Percentiles rank a stretch among this genome's conserved stretches.
Conservation (phyloP, 2,888 invertebrate genomes). For the Lamproptera curius region DNA sequence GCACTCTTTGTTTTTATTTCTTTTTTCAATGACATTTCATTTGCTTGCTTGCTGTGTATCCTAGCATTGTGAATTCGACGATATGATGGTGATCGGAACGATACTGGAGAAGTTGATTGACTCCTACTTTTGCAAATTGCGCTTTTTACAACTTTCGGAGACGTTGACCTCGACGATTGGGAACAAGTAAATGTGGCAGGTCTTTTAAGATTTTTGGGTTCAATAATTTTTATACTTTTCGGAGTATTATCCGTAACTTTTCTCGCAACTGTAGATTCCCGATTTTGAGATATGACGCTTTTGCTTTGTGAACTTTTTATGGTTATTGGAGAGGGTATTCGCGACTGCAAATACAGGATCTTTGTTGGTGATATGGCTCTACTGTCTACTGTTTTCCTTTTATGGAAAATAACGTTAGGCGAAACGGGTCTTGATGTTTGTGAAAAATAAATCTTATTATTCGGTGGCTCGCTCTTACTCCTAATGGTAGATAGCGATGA, state of each 20-base stretch:
- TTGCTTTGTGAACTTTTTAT: constrained; percentile 31
- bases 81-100: constrained; percentile 81
- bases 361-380: constrained; percentile 48
- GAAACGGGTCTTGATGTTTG: constrained; percentile 70
- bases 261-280: constrained; percentile 60
- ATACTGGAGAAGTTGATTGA: constrained; percentile 76
- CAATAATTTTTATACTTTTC: constrained; percentile 23
- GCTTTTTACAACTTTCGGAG: constrained; percentile 50
- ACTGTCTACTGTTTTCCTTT: constrained; percentile 41
- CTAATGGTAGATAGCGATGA: constrained; percentile 74
- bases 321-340: constrained; percentile 58
- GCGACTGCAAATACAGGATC: constrained; percentile 53
- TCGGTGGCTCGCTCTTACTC: constrained; percentile 82
- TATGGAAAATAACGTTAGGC: constrained; percentile 58
- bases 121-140: constrained; percentile 45
- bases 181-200: constrained; percentile 56
- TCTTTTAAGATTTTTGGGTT: constrained; percentile 35
- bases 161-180: constrained; percentile 62
- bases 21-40: constrained; percentile 53
- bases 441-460: constrained; percentile 70
- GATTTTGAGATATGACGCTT: constrained; percentile 40
- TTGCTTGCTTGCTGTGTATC: constrained; percentile 53
- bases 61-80: constrained; percentile 79
- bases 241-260: constrained; percentile 50
- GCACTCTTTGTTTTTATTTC: constrained; percentile 81